phyloP scores from a whole-genome alignment of 2,797 vertebrate genomes.

The Epinephelus awoara region DNA sequence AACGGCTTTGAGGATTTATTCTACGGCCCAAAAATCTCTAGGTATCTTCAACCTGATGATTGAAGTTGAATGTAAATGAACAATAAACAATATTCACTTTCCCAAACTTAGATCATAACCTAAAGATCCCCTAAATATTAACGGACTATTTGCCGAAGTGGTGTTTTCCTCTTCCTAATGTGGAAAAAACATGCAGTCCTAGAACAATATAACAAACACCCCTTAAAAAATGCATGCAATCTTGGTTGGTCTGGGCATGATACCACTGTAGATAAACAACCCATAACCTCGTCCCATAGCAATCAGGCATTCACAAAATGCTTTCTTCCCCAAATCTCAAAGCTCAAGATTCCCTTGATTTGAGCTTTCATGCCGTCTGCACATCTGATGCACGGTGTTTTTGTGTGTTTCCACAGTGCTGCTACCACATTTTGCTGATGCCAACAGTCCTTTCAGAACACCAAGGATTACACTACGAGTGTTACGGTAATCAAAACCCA shows the following conservation, averaged over 20 bases:
- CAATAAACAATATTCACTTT: neutral
- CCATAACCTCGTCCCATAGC: neutral
- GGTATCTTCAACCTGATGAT: no score
- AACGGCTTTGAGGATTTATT: neutral
- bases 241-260: no score
- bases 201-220: constrained; percentile 16
- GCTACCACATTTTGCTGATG: constrained; percentile 31
- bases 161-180: neutral
- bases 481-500: constrained; percentile 33
- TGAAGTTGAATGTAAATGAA: no score
- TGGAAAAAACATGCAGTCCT: neutral
- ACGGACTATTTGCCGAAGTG: no score
- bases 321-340: neutral
- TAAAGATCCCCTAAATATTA: neutral
- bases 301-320: neutral
- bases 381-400: constrained; percentile 19
- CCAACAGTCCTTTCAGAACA: constrained; percentile 3
- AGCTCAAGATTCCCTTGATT: neutral
- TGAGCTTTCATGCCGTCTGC: constrained; percentile 29
- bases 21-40: no score
- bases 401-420: constrained; percentile 16
- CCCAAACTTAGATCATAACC: neutral
- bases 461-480: neutral
- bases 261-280: neutral
- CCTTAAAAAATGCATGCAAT: neutral